Percentiles rank a stretch among this genome's conserved stretches.
Conservation (phyloP, 2,113 vertebrate genomes). For the Muscicapa adusta region DNA sequence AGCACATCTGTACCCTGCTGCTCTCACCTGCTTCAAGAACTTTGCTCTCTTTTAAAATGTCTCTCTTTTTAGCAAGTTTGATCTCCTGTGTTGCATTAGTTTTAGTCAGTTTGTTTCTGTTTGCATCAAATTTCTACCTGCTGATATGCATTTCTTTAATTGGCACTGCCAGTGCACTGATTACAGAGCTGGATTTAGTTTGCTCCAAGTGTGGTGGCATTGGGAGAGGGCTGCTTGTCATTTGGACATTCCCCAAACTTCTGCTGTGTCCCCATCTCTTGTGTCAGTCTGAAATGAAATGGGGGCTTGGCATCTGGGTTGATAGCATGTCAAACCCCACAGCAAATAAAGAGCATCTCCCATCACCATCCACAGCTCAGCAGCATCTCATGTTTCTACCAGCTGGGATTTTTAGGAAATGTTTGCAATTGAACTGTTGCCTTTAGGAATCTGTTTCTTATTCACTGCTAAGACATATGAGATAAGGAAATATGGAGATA, state of each 20-base stretch:
- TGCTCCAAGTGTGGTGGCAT: background rate
- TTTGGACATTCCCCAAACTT: background rate
- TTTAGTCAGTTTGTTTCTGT: background rate
- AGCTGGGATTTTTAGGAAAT: background rate
- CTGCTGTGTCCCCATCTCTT: background rate
- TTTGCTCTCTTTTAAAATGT: background rate
- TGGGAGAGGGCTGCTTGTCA: background rate
- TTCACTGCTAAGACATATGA: background rate
- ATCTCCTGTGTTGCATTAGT: background rate
- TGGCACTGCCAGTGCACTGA: background rate
- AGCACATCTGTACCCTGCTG: background rate
- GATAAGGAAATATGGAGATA: background rate
- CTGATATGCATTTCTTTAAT: background rate
- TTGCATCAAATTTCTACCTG: background rate
- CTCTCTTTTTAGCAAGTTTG: background rate
- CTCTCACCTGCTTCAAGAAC: background rate
- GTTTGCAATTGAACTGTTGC: background rate
- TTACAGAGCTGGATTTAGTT: background rate
- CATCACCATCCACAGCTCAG: background rate
- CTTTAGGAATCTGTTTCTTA: background rate
- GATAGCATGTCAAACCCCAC: background rate
- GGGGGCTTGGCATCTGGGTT: background rate
- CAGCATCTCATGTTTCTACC: background rate
- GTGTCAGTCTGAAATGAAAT: background rate
- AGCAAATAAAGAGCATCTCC: background rate